Percentiles rank a stretch among this genome's conserved stretches.
Evolutionary conservation across 2,888 invertebrate genomes (phyloP).

Genomic region (Leptinotarsa haldemani): DNA sequence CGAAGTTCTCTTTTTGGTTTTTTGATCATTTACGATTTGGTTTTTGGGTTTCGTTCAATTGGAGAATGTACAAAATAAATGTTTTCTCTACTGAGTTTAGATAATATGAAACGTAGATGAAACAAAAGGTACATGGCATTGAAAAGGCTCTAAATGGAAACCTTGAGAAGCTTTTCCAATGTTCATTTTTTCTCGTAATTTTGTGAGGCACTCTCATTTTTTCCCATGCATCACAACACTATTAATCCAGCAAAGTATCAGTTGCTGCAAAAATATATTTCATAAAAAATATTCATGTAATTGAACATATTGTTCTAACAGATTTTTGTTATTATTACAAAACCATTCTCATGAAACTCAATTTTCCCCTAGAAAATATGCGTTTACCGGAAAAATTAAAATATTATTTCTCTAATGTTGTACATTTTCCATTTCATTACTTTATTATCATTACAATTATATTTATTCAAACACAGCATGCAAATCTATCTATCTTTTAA

Average conservation of each 20-base stretch:
- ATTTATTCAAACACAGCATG: slow-evolving; percentile 47
- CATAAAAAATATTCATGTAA: too few relatives aligned
- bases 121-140: too few relatives aligned
- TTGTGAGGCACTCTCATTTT: too few relatives aligned
- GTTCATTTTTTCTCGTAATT: too few relatives aligned
- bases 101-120: too few relatives aligned
- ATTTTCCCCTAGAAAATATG: neutral
- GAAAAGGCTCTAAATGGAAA: too few relatives aligned
- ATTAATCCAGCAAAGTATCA: too few relatives aligned
- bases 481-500: slow-evolving; percentile 37
- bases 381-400: neutral
- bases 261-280: too few relatives aligned
- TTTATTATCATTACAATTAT: slow-evolving; percentile 46
- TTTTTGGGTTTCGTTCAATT: slow-evolving; percentile 37
- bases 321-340: neutral
- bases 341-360: neutral
- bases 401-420: slow-evolving; percentile 3
- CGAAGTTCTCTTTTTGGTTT: slow-evolving; percentile 52
- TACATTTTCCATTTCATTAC: slow-evolving; percentile 38
- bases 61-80: slow-evolving; percentile 36
- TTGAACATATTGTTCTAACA: too few relatives aligned
- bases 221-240: too few relatives aligned
- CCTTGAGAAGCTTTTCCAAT: too few relatives aligned
- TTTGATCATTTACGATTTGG: slow-evolving; percentile 40
- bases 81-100: neutral